A percentile compares a stretch with the other conserved stretches of the same genome.
These are phyloP conservation scores for Microtus obscurus DNA, from an alignment of 2,797 vertebrate genomes.

Conservation along the genomic window DNA sequence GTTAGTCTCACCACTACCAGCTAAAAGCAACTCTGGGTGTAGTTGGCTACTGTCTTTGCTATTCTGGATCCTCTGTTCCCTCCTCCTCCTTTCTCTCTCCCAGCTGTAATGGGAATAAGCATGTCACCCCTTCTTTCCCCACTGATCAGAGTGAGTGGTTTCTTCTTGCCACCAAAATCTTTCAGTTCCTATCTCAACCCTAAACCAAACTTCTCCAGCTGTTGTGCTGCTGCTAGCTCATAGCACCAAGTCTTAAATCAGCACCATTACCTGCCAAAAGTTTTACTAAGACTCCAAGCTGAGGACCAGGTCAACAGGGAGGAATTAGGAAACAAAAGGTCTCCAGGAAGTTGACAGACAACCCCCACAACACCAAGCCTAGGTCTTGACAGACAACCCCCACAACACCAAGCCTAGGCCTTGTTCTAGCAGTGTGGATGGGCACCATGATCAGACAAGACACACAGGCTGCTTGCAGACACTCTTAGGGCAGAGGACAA, in stretches of 20 bases:
- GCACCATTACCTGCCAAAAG: neutral
- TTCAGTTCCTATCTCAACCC: constrained; percentile 63
- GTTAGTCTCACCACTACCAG: constrained; percentile 14
- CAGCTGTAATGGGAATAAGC: constrained; percentile 58
- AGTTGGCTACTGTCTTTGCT: constrained; percentile 60
- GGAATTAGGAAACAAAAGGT: neutral
- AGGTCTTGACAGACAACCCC: no score
- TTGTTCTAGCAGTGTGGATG: neutral
- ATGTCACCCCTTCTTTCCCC: neutral
- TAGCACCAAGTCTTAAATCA: neutral
- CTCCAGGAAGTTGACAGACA: neutral
- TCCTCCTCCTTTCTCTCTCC: constrained; percentile 69
- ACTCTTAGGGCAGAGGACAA: neutral
- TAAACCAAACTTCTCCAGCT: neutral
- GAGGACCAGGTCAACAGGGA: neutral
- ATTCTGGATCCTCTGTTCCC: constrained; percentile 47
- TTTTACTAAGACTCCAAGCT: neutral
- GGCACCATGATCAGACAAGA: neutral
- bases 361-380: neutral
- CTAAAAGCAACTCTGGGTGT: constrained; percentile 63
- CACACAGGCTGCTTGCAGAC: neutral
- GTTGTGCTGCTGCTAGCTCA: neutral
- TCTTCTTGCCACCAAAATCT: constrained; percentile 41
- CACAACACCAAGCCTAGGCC: neutral
- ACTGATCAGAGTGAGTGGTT: neutral